phyloP scores from a whole-genome alignment of 2,888 invertebrate species.

The Andrena minutula region DNA sequence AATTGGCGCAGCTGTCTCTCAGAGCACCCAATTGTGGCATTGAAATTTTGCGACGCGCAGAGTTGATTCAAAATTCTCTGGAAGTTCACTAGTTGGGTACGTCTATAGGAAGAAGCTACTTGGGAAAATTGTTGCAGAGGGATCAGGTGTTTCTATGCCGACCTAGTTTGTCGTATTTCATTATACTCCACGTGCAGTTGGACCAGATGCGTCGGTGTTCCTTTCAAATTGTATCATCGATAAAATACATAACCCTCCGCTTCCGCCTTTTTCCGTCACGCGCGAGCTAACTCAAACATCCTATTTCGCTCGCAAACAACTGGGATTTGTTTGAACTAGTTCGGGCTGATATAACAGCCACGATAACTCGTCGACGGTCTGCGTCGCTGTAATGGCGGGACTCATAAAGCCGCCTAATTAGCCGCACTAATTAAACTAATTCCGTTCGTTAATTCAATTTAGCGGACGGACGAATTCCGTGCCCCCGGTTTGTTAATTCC shows the following conservation, averaged over 20 bases:
- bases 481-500: constrained; percentile 15
- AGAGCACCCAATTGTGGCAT: no score
- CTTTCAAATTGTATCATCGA: not conserved
- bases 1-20: not conserved
- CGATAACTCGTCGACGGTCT: constrained; percentile 44
- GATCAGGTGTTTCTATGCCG: not conserved
- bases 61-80: no score
- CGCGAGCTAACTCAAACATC: not conserved
- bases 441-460: constrained; percentile 59
- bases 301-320: constrained; percentile 6
- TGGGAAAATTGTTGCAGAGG: not conserved
- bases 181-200: not conserved
- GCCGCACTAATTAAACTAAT: constrained; percentile 62
- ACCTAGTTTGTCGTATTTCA: not conserved
- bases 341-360: constrained; percentile 5
- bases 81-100: no score
- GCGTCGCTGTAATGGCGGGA: constrained; percentile 36
- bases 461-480: constrained; percentile 40
- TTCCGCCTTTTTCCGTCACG: not conserved
- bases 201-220: not conserved
- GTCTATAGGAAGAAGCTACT: not conserved
- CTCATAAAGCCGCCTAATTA: constrained; percentile 56
- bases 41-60: no score
- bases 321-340: constrained; percentile 39
- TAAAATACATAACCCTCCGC: constrained; percentile 1